phyloP scores from a whole-genome alignment of 2,797 vertebrate species.

The Anabacerthia variegaticeps region DNA sequence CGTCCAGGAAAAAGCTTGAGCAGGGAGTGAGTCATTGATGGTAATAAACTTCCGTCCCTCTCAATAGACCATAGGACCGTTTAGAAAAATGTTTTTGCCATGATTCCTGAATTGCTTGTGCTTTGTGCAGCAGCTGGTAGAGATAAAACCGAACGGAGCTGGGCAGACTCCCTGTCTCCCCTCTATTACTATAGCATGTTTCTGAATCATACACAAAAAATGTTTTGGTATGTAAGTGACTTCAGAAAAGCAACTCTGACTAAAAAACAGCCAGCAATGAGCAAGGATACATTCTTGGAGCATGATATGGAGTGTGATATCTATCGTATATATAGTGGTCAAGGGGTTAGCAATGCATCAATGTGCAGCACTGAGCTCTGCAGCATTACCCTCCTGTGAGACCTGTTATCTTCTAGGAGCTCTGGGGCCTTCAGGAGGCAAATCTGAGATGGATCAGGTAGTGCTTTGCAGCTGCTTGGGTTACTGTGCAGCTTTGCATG shows the following conservation, averaged over 20 bases:
- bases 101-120: conserved; percentile 44
- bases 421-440: neutral
- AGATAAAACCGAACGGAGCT: conserved; percentile 52
- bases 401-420: neutral
- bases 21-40: conserved; percentile 57
- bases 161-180: conserved; percentile 68
- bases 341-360: neutral
- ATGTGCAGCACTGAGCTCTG: neutral
- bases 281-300: neutral
- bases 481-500: neutral
- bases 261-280: neutral
- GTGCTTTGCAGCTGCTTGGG: neutral
- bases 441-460: neutral
- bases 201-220: conserved; percentile 60
- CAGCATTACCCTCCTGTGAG: neutral
- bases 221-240: conserved; percentile 51
- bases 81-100: conserved; percentile 55
- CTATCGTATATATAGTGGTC: neutral
- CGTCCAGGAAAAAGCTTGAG: conserved; percentile 64
- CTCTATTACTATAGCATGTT: conserved; percentile 64
- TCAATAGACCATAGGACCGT: conserved; percentile 41
- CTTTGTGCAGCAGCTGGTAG: conserved; percentile 61
- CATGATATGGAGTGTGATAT: neutral
- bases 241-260: conserved; percentile 20
- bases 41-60: conserved; percentile 65